phyloP scores from a whole-genome alignment of 2,888 invertebrate genomes.

The Muschampia plurimacula region DNA sequence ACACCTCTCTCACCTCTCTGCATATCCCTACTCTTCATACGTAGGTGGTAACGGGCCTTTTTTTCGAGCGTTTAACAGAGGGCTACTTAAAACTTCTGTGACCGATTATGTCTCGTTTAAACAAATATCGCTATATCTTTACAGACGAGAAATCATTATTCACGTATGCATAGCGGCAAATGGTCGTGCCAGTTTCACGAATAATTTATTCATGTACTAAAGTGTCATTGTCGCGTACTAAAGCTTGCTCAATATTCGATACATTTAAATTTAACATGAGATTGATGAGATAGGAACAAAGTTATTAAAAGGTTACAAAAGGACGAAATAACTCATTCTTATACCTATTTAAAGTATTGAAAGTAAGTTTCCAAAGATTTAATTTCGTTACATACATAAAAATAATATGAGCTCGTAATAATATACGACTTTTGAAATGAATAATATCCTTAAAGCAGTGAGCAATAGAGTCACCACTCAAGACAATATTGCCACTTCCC shows the following conservation, averaged over 20 bases:
- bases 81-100: slow-evolving; percentile 1
- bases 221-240: slow-evolving; percentile 32
- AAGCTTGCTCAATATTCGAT: slow-evolving; percentile 25
- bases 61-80: background rate
- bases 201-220: slow-evolving; percentile 34
- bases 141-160: slow-evolving; percentile 34
- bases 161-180: slow-evolving; percentile 34
- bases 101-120: slow-evolving; percentile 6
- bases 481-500: slow-evolving; percentile 32
- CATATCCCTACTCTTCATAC: slow-evolving; percentile 28
- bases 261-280: slow-evolving; percentile 47
- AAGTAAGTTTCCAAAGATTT: too few species aligned
- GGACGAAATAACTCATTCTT: too few species aligned
- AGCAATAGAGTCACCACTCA: background rate
- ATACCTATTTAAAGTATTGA: too few species aligned
- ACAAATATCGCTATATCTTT: slow-evolving; percentile 25
- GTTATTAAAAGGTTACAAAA: too few species aligned
- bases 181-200: slow-evolving; percentile 25
- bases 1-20: slow-evolving; percentile 65
- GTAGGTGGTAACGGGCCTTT: slow-evolving; percentile 1
- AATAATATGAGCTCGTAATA: too few species aligned
- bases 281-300: slow-evolving; percentile 40
- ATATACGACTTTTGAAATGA: too few species aligned
- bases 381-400: too few species aligned
- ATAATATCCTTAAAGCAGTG: background rate